phyloP scores from a whole-genome alignment of 2,113 vertebrate genomes.

The Seriola rivoliana region DNA sequence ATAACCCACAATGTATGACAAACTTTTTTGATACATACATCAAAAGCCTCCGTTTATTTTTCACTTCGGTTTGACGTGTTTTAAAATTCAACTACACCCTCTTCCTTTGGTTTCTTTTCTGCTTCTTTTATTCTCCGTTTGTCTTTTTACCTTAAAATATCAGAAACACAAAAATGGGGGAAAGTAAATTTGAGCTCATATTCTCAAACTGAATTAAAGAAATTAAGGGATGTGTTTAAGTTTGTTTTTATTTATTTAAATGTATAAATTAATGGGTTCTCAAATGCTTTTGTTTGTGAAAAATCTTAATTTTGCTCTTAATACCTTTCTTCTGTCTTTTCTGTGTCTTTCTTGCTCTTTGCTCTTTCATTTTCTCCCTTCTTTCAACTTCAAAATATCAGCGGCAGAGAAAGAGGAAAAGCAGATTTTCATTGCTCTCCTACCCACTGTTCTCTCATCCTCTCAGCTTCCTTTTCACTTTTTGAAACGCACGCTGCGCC shows the following conservation, averaged over 20 bases:
- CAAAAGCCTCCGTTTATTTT: slow-evolving; percentile 17
- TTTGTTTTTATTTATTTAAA: slow-evolving; percentile 4
- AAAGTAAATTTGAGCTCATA: slow-evolving; percentile 1
- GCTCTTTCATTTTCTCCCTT: slow-evolving; percentile 8
- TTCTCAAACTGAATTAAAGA: background rate
- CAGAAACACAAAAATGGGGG: background rate
- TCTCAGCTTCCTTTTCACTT: slow-evolving; percentile 71
- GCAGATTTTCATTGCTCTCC: slow-evolving; percentile 43
- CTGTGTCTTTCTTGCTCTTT: background rate
- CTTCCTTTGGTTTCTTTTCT: background rate
- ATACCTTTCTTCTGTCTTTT: background rate
- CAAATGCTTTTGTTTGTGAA: background rate
- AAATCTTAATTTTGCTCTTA: background rate
- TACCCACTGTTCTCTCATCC: slow-evolving; percentile 66
- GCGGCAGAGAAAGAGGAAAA: slow-evolving; percentile 59
- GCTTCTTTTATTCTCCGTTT: background rate
- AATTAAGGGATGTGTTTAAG: background rate
- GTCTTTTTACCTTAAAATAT: slow-evolving; percentile 7
- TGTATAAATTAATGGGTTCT: background rate
- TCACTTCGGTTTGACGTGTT: background rate
- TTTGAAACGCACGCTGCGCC: slow-evolving; percentile 58
- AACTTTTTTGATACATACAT: background rate
- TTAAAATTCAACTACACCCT: background rate
- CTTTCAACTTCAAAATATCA: slow-evolving; percentile 47
- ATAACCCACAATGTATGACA: slow-evolving; percentile 19